Base-by-base conservation (phyloP, 1,140 invertebrate genomes). In the Cyclina sinensis region DNA sequence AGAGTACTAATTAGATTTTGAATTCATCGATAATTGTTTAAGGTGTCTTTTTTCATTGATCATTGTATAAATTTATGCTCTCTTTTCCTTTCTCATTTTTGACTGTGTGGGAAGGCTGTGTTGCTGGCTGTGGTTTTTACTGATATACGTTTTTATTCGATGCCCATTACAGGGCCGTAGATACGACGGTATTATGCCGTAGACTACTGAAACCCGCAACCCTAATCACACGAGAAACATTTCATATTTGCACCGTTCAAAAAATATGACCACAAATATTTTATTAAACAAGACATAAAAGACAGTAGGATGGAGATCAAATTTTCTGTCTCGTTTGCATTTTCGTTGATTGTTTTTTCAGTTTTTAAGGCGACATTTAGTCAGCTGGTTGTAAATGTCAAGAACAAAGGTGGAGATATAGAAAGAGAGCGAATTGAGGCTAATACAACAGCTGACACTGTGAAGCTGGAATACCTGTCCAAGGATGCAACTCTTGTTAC, bases 401-500 rank as follows among this genome's bases (percentile, higher is more conserved):
- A 94, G 92, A 94, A 95, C 46, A 95, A 98, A 97, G 98, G 98
- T 92, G 98, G 98, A 37, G 98, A 99, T 96, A 97, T 99, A 90
- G 97, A 99, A 93, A 97, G 98, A 94, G 98, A 99, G 96, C 98
- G 97, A 79, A 99, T 99, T 94, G 97, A 97, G 88, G 97, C 98
- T 21, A 99, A 99, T 96, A 97, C 98, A 68, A 97, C 97, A 54
- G 98, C 98, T 90, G 98, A 99, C 95, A 97, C 97, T 35, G 97
- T 99, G 68, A 97, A 97, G 14, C 95, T 99, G 82, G 98, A 99
- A 94, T 99, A 99, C 93, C 97, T 98, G 94, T 97, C 98, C 88
- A 97, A 98, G 3, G 98, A 99, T 95, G 98, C 98, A 70, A 98
- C 98, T 14, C 96, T 98, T 90, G 97, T 99, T 39, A 98, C 98